Percentiles rank a stretch among this genome's conserved stretches.
Conservation (phyloP, 2,888 invertebrate genomes). For the Xestia sexstrigata region DNA sequence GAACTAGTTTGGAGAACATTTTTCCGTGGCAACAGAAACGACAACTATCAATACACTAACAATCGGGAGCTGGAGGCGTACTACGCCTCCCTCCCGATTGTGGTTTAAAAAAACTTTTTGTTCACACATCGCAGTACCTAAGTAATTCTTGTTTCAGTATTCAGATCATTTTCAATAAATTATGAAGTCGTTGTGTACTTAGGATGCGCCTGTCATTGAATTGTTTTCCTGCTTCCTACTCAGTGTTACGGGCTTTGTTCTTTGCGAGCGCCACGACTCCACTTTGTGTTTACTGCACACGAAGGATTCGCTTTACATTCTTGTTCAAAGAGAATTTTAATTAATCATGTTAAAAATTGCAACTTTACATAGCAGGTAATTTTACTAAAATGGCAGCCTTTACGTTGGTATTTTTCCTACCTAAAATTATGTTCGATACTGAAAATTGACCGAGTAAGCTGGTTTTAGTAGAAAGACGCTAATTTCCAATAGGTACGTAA, state of each 20-base stretch:
- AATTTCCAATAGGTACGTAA: constrained; percentile 30
- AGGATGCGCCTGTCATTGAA: constrained; percentile 65
- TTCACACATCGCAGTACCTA: background rate
- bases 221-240: constrained; percentile 70
- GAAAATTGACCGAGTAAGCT: constrained; percentile 15
- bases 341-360: constrained; percentile 22
- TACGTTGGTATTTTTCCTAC: constrained; percentile 18
- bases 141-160: constrained; percentile 36
- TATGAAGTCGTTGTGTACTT: constrained; percentile 48
- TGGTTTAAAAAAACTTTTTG: background rate
- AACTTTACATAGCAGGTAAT: constrained; percentile 27
- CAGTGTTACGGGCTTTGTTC: constrained; percentile 63
- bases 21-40: constrained; percentile 26
- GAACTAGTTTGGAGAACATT: constrained; percentile 6
- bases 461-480: constrained; percentile 25
- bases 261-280: constrained; percentile 42
- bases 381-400: constrained; percentile 10
- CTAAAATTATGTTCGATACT: constrained; percentile 7
- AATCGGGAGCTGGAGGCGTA: no score
- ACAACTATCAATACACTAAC: no score
- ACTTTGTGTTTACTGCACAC: constrained; percentile 52
- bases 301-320: constrained; percentile 58
- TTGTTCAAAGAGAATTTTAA: constrained; percentile 49
- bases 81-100: background rate
- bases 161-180: constrained; percentile 57